phyloP scores from a whole-genome alignment of 2,113 vertebrate species.

The Sebastes schlegelii region DNA sequence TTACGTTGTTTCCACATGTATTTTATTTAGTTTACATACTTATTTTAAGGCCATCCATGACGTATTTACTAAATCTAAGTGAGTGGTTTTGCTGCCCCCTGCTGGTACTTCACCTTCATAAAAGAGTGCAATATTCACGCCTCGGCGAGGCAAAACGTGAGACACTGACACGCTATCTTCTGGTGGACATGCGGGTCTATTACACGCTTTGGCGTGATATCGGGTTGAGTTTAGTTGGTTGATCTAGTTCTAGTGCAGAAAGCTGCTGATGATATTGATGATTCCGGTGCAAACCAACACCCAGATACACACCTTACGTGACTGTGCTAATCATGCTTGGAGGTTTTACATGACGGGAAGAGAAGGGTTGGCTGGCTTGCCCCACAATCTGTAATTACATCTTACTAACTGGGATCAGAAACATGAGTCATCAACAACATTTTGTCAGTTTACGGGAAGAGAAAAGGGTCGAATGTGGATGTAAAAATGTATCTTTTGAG shows the following conservation, averaged over 20 bases:
- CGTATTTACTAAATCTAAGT: too few relatives aligned
- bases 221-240: background rate
- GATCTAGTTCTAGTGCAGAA: background rate
- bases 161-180: too few relatives aligned
- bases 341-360: background rate
- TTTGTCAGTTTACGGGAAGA: conserved; percentile 1
- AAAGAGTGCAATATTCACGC: too few relatives aligned
- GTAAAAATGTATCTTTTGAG: background rate
- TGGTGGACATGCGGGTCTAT: too few relatives aligned
- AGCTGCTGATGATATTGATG: background rate
- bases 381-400: conserved; percentile 10
- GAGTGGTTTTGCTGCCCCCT: too few relatives aligned
- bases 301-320: background rate
- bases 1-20: too few relatives aligned
- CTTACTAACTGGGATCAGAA: conserved; percentile 3
- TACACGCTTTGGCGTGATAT: too few relatives aligned
- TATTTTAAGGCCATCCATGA: too few relatives aligned
- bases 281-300: background rate
- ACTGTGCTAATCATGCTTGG: background rate
- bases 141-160: too few relatives aligned
- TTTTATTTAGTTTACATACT: too few relatives aligned
- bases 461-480: background rate
- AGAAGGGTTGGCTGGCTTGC: conserved; percentile 5
- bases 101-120: too few relatives aligned
- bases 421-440: conserved; percentile 11